These are phyloP conservation scores for Pollenia labialis DNA, from an alignment of 2,888 invertebrate genomes.

Conservation along the genomic window DNA sequence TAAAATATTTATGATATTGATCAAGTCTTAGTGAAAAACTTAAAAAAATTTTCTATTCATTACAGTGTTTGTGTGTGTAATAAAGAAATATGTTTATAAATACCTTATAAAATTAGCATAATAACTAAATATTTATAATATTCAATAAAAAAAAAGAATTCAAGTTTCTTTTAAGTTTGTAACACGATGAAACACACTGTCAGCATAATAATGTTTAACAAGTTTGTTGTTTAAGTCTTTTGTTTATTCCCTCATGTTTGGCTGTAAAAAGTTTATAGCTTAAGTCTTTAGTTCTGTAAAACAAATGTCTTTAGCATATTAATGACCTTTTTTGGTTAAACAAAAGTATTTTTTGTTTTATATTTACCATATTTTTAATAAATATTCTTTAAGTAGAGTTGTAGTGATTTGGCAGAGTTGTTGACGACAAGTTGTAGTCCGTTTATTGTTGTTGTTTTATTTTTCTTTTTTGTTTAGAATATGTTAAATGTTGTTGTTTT, in stretches of 20 bases:
- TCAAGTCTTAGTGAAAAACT: neutral
- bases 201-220: slow-evolving; percentile 59
- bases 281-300: slow-evolving; percentile 54
- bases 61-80: neutral
- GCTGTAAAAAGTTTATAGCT: slow-evolving; percentile 46
- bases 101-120: slow-evolving; percentile 61
- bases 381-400: slow-evolving; percentile 18
- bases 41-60: neutral
- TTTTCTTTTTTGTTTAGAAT: too few species aligned
- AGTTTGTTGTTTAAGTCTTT: slow-evolving; percentile 48
- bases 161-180: slow-evolving; percentile 13
- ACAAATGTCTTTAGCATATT: slow-evolving; percentile 49
- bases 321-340: slow-evolving; percentile 48
- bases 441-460: neutral
- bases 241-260: neutral
- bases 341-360: neutral
- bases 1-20: slow-evolving; percentile 63
- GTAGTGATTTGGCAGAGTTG: neutral
- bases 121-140: slow-evolving; percentile 54
- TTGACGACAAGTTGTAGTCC: slow-evolving; percentile 11
- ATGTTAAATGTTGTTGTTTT: too few species aligned
- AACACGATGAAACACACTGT: slow-evolving; percentile 38
- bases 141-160: neutral
- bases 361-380: slow-evolving; percentile 11
- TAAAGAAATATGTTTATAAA: slow-evolving; percentile 49